Percentiles rank a stretch among this genome's conserved stretches.
phyloP scores from a whole-genome alignment of 2,797 vertebrate genomes.

The Crenichthys baileyi region DNA sequence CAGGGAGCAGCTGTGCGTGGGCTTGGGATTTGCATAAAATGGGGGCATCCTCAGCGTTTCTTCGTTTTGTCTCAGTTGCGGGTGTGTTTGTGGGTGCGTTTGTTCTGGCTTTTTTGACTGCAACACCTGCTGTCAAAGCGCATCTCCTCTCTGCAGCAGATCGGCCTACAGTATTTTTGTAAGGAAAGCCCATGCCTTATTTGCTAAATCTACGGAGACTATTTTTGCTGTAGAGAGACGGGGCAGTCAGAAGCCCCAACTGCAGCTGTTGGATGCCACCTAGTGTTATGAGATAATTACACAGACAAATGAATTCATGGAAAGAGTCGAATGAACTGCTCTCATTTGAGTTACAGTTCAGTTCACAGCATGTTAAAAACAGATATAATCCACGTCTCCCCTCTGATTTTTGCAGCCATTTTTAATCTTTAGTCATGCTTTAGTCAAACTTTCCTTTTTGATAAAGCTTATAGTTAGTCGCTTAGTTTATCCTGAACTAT shows the following conservation, averaged over 20 bases:
- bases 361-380: background rate
- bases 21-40: constrained; percentile 19
- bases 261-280: constrained; percentile 72
- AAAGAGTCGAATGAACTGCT: background rate
- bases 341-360: background rate
- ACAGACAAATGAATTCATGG: constrained; percentile 7
- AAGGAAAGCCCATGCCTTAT: background rate
- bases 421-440: background rate
- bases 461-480: too few relatives aligned
- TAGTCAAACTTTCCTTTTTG: too few relatives aligned
- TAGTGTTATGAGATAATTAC: constrained; percentile 64
- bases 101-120: background rate
- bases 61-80: background rate
- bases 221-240: background rate
- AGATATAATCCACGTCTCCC: background rate
- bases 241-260: constrained; percentile 5
- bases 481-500: too few relatives aligned
- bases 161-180: background rate
- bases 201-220: background rate
- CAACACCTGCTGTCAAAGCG: background rate
- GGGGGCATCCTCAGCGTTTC: background rate
- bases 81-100: background rate
- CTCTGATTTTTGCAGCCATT: background rate
- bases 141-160: background rate
- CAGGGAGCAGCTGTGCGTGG: constrained; percentile 51